A percentile compares a stretch with the other conserved stretches of the same genome.
Conservation (phyloP, 2,888 invertebrate genomes). For the Brachypalpus laphriformis region DNA sequence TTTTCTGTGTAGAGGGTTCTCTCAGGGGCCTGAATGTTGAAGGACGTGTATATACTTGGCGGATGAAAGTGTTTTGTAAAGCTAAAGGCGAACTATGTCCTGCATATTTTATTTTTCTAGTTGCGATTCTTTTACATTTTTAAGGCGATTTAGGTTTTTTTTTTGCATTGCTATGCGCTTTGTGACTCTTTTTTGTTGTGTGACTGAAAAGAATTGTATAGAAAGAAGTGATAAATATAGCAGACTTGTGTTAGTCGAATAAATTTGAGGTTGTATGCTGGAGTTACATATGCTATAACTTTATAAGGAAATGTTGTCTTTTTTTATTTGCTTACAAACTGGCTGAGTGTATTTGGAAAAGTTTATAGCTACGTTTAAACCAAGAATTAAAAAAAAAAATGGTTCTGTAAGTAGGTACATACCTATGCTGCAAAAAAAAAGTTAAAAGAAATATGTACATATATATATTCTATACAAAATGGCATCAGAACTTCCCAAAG, state of each 20-base stretch:
- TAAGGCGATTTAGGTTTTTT: neutral
- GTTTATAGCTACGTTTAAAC: neutral
- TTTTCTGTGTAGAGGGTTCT: neutral
- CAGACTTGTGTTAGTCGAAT: neutral
- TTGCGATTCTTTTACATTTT: neutral
- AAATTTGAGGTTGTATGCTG: conserved; percentile 1
- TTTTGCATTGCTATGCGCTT: neutral
- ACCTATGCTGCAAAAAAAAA: too few species aligned
- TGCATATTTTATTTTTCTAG: conserved; percentile 50
- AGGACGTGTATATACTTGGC: conserved; percentile 34
- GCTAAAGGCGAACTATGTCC: conserved; percentile 48
- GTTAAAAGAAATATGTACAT: too few species aligned
- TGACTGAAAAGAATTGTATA: neutral
- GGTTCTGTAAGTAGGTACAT: too few species aligned
- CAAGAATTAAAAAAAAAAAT: neutral
- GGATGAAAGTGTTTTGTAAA: conserved; percentile 54
- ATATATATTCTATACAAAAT: too few species aligned
- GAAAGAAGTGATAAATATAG: neutral
- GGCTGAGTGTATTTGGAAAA: conserved; percentile 6
- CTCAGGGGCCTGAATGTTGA: neutral
- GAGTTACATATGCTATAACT: conserved; percentile 11
- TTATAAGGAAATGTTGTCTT: too few species aligned
- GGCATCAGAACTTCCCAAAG: too few species aligned
- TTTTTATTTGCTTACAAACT: neutral
- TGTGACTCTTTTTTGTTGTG: neutral